Evolutionary conservation across 92 coral and sea anemone genomes (phyloP).

Genomic region (Phenganax marumi): DNA sequence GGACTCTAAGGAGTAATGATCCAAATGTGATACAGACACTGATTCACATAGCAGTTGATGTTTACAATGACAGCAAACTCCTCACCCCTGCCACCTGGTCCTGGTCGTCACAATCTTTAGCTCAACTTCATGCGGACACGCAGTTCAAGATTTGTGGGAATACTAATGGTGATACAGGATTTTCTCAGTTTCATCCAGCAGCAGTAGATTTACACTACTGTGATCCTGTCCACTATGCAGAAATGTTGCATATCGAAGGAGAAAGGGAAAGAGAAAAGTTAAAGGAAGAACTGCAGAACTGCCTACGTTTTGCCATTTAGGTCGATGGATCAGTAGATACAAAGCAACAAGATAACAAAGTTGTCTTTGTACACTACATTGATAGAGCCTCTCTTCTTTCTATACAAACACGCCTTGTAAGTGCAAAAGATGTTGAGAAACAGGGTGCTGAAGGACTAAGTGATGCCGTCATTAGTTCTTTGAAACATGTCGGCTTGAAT

Average conservation of each 20-base stretch:
- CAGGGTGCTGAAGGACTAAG: conserved; percentile 15
- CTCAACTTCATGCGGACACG: conserved; percentile 20
- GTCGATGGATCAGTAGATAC: conserved; percentile 31
- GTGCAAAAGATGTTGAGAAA: too few species aligned
- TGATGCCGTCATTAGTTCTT: conserved; percentile 25
- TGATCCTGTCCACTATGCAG: conserved; percentile 17
- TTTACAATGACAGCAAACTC: conserved; percentile 30
- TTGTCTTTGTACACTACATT: conserved; percentile 14
- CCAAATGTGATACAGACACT: too few species aligned
- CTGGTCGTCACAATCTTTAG: conserved; percentile 16
- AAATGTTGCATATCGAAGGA: conserved; percentile 16
- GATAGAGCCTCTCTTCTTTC: conserved; percentile 12
- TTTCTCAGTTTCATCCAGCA: neutral
- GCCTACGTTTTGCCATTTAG: conserved; percentile 28
- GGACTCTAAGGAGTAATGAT: conserved; percentile 7
- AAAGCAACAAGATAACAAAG: conserved; percentile 14
- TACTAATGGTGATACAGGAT: conserved; percentile 5
- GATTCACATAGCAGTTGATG: conserved; percentile 5
- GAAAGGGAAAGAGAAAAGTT: conserved; percentile 2
- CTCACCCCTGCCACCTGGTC: conserved; percentile 22
- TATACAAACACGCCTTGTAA: too few species aligned
- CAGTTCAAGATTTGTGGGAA: conserved; percentile 13
- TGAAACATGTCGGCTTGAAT: conserved; percentile 13
- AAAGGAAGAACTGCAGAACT: conserved; percentile 27
- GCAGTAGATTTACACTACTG: conserved; percentile 19